Conservation (phyloP, 2,797 vertebrate genomes). For the Antennarius maculatus region DNA sequence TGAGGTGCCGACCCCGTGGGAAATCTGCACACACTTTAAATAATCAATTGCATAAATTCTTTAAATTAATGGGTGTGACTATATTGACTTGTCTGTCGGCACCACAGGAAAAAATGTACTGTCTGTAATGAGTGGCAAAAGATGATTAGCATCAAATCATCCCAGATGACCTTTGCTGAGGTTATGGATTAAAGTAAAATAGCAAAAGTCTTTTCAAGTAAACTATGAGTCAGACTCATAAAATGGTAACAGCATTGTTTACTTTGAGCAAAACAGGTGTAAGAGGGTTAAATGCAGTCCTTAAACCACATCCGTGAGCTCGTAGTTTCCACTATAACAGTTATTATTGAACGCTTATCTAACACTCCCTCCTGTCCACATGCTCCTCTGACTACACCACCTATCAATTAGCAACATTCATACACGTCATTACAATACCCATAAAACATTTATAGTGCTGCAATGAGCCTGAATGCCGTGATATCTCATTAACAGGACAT, state of each 20-base stretch:
- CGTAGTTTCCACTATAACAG: constrained; percentile 75
- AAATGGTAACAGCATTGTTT: constrained; percentile 75
- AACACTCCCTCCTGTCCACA: constrained; percentile 22
- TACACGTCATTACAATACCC: constrained; percentile 38
- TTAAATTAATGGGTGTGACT: too few species aligned
- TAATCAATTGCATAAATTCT: too few species aligned
- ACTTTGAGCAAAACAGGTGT: constrained; percentile 75
- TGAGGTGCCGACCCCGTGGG: too few species aligned
- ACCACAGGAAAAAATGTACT: neutral
- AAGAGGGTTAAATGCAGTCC: constrained; percentile 57
- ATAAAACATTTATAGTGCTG: constrained; percentile 34
- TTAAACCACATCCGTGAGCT: constrained; percentile 70
- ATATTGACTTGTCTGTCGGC: neutral
- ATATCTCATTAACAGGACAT: constrained; percentile 16
- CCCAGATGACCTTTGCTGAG: constrained; percentile 42
- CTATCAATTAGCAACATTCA: constrained; percentile 59
- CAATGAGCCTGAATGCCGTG: constrained; percentile 22
- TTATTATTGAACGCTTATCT: constrained; percentile 69
- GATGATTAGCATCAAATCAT: constrained; percentile 21
- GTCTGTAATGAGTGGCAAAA: constrained; percentile 9
- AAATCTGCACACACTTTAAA: too few species aligned
- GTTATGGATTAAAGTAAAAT: constrained; percentile 43
- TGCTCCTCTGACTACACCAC: constrained; percentile 18
- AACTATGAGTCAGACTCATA: constrained; percentile 66
- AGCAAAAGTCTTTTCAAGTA: constrained; percentile 34